These are phyloP conservation scores for Solen grandis DNA, from an alignment of 1,140 invertebrate species.

Conservation along the genomic window DNA sequence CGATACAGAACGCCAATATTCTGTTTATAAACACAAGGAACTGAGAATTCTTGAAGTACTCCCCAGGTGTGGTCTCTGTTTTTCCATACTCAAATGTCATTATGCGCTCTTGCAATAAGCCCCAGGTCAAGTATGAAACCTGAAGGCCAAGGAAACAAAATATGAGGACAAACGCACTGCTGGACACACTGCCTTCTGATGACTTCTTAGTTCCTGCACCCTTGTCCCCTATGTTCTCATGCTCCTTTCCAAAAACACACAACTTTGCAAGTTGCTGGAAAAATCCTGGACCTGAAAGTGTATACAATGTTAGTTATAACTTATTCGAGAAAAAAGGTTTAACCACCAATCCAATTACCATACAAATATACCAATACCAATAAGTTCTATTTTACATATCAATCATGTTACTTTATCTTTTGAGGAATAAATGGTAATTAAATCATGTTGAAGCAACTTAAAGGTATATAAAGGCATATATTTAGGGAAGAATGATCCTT, in stretches of 20 bases:
- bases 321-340: too few relatives aligned
- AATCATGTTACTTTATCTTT: too few relatives aligned
- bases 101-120: conserved; percentile 91
- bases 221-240: conserved; percentile 73
- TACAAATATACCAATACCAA: too few relatives aligned
- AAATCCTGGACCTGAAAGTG: conserved; percentile 71
- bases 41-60: conserved; percentile 93
- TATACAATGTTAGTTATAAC: too few relatives aligned
- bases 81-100: conserved; percentile 86
- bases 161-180: conserved; percentile 79
- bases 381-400: too few relatives aligned
- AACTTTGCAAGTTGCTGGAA: conserved; percentile 77
- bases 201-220: not conserved
- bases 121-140: conserved; percentile 95
- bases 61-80: conserved; percentile 69
- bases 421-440: too few relatives aligned
- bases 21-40: conserved; percentile 97
- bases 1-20: conserved; percentile 90
- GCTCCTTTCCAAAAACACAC: conserved; percentile 85
- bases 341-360: too few relatives aligned
- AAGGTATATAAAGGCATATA: too few relatives aligned
- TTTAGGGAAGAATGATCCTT: too few relatives aligned
- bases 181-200: not conserved
- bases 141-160: conserved; percentile 94
- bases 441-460: too few relatives aligned